These are phyloP conservation scores for Ichneumoninae sp. DNA, from an alignment of 2,888 invertebrate genomes.

Conservation along the genomic window DNA sequence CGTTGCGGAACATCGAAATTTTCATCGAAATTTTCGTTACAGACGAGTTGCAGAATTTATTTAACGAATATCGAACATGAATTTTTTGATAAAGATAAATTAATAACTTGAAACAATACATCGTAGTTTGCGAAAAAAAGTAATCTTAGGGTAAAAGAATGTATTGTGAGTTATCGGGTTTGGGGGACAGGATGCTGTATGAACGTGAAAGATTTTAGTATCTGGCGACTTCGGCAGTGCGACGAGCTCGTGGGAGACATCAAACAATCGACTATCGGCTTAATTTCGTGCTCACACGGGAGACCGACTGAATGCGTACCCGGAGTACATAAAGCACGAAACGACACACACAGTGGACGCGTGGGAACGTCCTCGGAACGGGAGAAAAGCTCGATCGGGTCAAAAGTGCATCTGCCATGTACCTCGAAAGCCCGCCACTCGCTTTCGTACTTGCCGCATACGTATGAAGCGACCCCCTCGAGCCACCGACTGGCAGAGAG, in stretches of 20 bases:
- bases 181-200: neutral
- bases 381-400: slow-evolving; percentile 69
- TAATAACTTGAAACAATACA: neutral
- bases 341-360: slow-evolving; percentile 12
- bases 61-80: slow-evolving; percentile 3
- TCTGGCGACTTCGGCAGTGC: neutral
- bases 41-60: slow-evolving; percentile 30
- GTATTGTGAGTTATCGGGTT: neutral
- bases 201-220: slow-evolving; percentile 3
- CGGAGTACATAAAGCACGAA: slow-evolving; percentile 42
- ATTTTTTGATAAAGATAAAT: neutral
- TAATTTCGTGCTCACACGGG: slow-evolving; percentile 43
- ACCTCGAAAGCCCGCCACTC: slow-evolving; percentile 37
- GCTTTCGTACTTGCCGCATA: slow-evolving; percentile 41
- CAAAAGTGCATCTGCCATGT: slow-evolving; percentile 76
- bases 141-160: neutral
- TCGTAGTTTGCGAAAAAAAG: neutral
- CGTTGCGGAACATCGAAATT: slow-evolving; percentile 4
- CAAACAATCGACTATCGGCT: slow-evolving; percentile 43
- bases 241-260: slow-evolving; percentile 5
- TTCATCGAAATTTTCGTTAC: neutral
- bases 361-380: slow-evolving; percentile 35
- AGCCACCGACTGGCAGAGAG: slow-evolving; percentile 46
- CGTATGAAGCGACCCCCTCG: slow-evolving; percentile 40
- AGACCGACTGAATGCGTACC: slow-evolving; percentile 6